phyloP scores from a whole-genome alignment of 2,888 invertebrate species.

The Neocrepidodera transversa region DNA sequence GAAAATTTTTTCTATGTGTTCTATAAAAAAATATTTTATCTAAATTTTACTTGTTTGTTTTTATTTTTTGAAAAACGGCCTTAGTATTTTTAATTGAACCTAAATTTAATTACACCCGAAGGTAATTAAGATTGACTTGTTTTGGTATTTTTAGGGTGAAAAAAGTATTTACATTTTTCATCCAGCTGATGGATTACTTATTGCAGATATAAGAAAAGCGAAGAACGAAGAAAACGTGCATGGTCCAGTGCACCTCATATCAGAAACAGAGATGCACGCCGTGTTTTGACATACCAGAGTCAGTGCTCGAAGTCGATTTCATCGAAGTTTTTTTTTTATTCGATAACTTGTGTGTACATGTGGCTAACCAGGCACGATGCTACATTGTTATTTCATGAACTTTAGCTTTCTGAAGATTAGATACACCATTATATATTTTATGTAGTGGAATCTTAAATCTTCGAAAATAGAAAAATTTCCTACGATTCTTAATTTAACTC shows the following conservation, averaged over 20 bases:
- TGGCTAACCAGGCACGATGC: slow-evolving; percentile 30
- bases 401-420: slow-evolving; percentile 16
- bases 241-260: slow-evolving; percentile 36
- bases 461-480: background rate
- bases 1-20: too few relatives aligned
- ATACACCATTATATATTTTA: slow-evolving; percentile 18
- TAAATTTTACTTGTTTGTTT: too few relatives aligned
- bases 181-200: background rate
- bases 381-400: slow-evolving; percentile 28
- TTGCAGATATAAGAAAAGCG: background rate
- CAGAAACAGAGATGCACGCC: slow-evolving; percentile 45
- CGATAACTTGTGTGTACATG: slow-evolving; percentile 30
- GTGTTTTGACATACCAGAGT: slow-evolving; percentile 49
- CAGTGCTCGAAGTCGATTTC: slow-evolving; percentile 46
- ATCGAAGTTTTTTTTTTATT: slow-evolving; percentile 45
- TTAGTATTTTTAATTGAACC: too few relatives aligned
- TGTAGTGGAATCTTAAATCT: slow-evolving; percentile 2
- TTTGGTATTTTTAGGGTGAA: too few relatives aligned
- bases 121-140: too few relatives aligned
- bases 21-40: too few relatives aligned
- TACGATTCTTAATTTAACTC: too few relatives aligned
- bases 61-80: too few relatives aligned
- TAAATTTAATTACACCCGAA: too few relatives aligned
- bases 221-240: slow-evolving; percentile 27
- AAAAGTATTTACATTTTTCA: background rate